Base-by-base conservation (phyloP, 2,113 vertebrate genomes). In the Gasterosteus nipponicus region DNA sequence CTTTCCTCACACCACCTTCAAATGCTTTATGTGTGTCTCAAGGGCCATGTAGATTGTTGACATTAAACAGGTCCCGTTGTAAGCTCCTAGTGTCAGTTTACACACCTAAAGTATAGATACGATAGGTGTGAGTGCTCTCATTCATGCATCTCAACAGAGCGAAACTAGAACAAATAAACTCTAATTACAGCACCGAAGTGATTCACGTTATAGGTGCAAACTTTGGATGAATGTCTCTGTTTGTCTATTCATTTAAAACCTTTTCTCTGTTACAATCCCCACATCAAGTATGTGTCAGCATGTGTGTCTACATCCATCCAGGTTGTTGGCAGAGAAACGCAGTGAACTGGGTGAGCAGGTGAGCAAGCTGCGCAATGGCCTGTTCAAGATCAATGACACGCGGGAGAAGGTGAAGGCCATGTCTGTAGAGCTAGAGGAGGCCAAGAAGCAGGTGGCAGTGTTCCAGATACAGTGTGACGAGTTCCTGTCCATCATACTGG, bases 391-490 rank as follows among this genome's bases (percentile, higher is more conserved):
- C 5, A 95, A 95, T 2, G 96, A 97, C 83, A 97, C 96, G 0
- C 92, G 95, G 15, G 82, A 85, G 76, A 97, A 97, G 81, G 96
- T 97, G 83, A 93, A 96, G 86, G 94, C 94, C 92, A 97, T 98
- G 96, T 95, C 96, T 0, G 38, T 95, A 61, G 95, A 97, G 89
- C 93, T 98, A 51, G 95, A 96, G 65, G 93, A 96, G 0, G 94
- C 96, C 83, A 95, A 94, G 88, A 93, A 84, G 65, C 95, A 96
- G 82, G 95, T 97, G 89, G 95, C 94, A 0, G 94, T 96, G 80
- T 96, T 95, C 92, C 95, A 96, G 89, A 94, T 91, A 44, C 92
- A 97, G 86, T 97, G 96, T 0, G 95, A 96, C 62, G 93, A 96
- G 73, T 98, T 94, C 86, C 92, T 98, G 87, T 90, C 94, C n/a